Percentiles rank a stretch among this genome's conserved stretches.
These are phyloP conservation scores for Xanthorhoe spadicearia DNA, from an alignment of 2,888 invertebrate genomes.

Conservation along the genomic window DNA sequence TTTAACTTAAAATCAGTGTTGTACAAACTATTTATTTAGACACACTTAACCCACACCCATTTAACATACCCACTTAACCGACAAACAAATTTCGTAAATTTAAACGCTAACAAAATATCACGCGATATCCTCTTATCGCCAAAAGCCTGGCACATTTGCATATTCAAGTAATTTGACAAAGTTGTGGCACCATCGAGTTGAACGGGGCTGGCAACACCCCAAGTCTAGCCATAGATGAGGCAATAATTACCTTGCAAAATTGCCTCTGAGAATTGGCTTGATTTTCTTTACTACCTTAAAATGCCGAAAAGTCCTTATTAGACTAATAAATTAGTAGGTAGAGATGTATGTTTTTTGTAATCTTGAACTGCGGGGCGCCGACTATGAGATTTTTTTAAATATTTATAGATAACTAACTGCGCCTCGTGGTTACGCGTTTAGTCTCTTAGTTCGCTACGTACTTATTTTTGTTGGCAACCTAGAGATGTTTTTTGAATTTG, in stretches of 20 bases:
- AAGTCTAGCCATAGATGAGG: slow-evolving; percentile 39
- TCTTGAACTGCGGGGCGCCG: too few species aligned
- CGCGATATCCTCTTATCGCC: background rate
- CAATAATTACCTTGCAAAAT: background rate
- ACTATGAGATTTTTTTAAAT: too few species aligned
- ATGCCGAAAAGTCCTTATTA: too few species aligned
- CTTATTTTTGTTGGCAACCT: too few species aligned
- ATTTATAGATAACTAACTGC: too few species aligned
- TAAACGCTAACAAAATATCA: slow-evolving; percentile 5
- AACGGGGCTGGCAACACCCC: slow-evolving; percentile 54
- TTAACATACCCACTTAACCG: background rate
- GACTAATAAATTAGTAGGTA: too few species aligned
- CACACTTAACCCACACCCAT: background rate
- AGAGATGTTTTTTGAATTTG: too few species aligned
- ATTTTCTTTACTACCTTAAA: background rate
- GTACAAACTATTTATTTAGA: too few species aligned
- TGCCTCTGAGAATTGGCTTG: background rate
- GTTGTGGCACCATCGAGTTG: slow-evolving; percentile 33
- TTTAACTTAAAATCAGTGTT: too few species aligned
- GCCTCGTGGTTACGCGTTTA: too few species aligned
- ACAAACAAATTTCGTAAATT: background rate
- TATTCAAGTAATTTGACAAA: slow-evolving; percentile 39
- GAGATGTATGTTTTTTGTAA: too few species aligned
- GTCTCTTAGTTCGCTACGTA: too few species aligned
- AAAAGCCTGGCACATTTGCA: slow-evolving; percentile 42